These are phyloP conservation scores for Tetragnatha versicolor DNA, from an alignment of 1,140 invertebrate species.

Conservation along the genomic window DNA sequence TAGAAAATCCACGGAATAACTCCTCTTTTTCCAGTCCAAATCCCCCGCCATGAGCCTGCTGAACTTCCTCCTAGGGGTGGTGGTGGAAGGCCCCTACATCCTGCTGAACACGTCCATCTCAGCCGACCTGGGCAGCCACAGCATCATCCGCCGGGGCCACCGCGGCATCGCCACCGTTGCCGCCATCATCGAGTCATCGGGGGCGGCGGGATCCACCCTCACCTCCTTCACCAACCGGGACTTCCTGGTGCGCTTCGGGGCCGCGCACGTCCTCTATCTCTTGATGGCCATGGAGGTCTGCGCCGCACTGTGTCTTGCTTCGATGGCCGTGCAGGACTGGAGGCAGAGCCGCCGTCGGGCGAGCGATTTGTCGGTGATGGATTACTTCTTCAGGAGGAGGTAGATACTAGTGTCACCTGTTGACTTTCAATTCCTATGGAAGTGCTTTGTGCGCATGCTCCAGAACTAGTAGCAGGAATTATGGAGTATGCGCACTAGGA, in stretches of 20 bases:
- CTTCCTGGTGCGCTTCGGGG: no score
- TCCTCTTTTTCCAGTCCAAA: no score
- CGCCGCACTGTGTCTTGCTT: background rate
- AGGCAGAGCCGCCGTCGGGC: background rate
- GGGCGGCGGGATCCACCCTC: background rate
- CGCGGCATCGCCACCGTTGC: conserved; percentile 11
- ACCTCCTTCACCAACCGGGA: background rate
- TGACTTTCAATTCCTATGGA: no score
- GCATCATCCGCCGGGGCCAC: background rate
- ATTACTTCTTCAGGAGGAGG: background rate
- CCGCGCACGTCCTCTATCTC: background rate
- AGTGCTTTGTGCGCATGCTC: no score
- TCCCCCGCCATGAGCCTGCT: background rate
- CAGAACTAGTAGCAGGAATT: no score
- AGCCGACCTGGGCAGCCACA: conserved; percentile 1
- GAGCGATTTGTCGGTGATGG: background rate
- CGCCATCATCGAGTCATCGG: background rate
- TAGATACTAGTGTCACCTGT: no score
- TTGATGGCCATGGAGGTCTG: background rate
- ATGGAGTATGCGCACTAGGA: no score
- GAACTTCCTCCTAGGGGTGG: background rate
- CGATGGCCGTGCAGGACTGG: background rate
- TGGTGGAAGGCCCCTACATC: conserved; percentile 19
- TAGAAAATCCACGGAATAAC: no score
- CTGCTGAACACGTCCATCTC: conserved; percentile 18